A percentile compares a stretch with the other conserved stretches of the same genome.
Conservation (phyloP, 2,888 invertebrate species). For the Megaustenia siamemsis region DNA sequence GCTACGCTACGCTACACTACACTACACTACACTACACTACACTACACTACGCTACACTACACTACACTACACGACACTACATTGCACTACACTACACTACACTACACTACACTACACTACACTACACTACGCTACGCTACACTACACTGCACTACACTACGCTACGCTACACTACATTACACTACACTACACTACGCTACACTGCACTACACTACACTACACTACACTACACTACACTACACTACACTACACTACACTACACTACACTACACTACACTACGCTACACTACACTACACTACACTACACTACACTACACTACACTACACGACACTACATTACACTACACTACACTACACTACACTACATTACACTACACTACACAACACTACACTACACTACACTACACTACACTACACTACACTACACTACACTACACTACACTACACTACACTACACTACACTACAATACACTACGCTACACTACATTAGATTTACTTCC, state of each 20-base stretch:
- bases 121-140: constrained; percentile 41
- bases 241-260: constrained; percentile 35
- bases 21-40: neutral
- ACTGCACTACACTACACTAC: constrained; percentile 39
- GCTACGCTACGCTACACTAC: neutral
- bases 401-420: constrained; percentile 38
- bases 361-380: constrained; percentile 30
- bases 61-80: neutral
- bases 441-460: constrained; percentile 18
- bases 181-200: constrained; percentile 39
- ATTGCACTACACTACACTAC: constrained; percentile 24
- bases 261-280: constrained; percentile 40
- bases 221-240: constrained; percentile 38
- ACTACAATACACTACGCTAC: no score
- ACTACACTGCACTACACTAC: constrained; percentile 37
- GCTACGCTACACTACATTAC: constrained; percentile 22
- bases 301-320: constrained; percentile 37
- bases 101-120: constrained; percentile 20
- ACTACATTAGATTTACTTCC: constrained; percentile 25
- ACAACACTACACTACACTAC: constrained; percentile 22
- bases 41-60: constrained; percentile 6
- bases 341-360: constrained; percentile 12
- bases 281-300: constrained; percentile 35
- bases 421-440: constrained; percentile 39
- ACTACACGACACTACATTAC: constrained; percentile 39